These are phyloP conservation scores for Acanthoscelides obtectus DNA, from an alignment of 2,888 invertebrate species.

Conservation along the genomic window DNA sequence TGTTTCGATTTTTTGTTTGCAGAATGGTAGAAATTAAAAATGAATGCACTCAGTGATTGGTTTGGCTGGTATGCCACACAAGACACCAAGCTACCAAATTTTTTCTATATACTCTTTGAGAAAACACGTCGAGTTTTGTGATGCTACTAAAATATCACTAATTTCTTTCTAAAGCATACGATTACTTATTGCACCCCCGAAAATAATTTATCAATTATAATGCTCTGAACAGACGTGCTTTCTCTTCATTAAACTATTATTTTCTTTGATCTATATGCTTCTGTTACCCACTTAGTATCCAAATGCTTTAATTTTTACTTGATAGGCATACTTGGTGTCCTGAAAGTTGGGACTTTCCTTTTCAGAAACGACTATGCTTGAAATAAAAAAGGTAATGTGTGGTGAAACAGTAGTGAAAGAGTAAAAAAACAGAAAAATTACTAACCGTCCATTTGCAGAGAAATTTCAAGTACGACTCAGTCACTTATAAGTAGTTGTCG, in stretches of 20 bases:
- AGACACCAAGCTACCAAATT: constrained; percentile 37
- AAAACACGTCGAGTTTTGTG: background rate
- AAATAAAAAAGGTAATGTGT: too few species aligned
- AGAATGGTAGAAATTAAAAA: background rate
- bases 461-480: too few species aligned
- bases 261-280: background rate
- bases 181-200: too few species aligned
- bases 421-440: too few species aligned
- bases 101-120: background rate
- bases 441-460: too few species aligned
- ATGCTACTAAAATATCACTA: too few species aligned
- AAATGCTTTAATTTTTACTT: background rate
- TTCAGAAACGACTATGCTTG: too few species aligned
- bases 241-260: background rate
- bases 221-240: background rate
- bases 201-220: too few species aligned
- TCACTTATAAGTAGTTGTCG: too few species aligned
- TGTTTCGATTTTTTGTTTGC: background rate
- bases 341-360: too few species aligned
- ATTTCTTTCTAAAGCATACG: too few species aligned
- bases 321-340: background rate
- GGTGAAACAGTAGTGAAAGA: too few species aligned
- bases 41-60: constrained; percentile 19
- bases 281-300: background rate
- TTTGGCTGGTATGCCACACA: constrained; percentile 48